These are phyloP conservation scores for Theristicus caerulescens DNA, from an alignment of 2,113 vertebrate species.

Conservation along the genomic window DNA sequence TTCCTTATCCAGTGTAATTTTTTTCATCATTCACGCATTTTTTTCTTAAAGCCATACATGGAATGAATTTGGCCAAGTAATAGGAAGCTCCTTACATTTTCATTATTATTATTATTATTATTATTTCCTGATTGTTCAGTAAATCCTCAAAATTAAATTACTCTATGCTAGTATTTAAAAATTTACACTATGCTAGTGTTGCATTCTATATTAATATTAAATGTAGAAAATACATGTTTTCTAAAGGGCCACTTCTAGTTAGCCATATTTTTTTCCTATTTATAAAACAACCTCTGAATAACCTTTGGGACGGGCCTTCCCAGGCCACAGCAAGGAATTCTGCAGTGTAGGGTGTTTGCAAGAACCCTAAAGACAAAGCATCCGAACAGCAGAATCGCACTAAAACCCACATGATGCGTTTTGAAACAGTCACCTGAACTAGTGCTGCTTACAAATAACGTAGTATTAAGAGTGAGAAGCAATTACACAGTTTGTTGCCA, in stretches of 20 bases:
- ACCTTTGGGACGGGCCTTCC: neutral
- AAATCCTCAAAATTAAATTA: neutral
- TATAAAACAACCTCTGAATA: neutral
- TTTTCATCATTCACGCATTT: neutral
- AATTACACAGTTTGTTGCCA: neutral
- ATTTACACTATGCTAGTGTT: neutral
- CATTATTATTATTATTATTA: neutral
- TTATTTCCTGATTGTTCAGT: neutral
- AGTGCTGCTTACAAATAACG: neutral
- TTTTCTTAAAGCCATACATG: neutral
- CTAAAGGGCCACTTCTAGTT: neutral
- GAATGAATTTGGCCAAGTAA: neutral
- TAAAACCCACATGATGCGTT: neutral
- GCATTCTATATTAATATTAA: neutral
- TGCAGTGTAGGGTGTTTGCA: rapidly evolving
- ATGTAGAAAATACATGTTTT: neutral
- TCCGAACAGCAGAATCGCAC: neutral
- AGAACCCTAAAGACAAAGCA: neutral
- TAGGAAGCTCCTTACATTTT: neutral
- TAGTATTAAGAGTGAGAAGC: neutral
- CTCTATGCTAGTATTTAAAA: neutral
- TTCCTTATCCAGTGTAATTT: neutral
- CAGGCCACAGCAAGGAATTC: neutral
- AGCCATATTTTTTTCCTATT: neutral
- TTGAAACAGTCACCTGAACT: neutral